Conservation (phyloP, 2,797 vertebrate genomes). For the Nyctibius grandis region DNA sequence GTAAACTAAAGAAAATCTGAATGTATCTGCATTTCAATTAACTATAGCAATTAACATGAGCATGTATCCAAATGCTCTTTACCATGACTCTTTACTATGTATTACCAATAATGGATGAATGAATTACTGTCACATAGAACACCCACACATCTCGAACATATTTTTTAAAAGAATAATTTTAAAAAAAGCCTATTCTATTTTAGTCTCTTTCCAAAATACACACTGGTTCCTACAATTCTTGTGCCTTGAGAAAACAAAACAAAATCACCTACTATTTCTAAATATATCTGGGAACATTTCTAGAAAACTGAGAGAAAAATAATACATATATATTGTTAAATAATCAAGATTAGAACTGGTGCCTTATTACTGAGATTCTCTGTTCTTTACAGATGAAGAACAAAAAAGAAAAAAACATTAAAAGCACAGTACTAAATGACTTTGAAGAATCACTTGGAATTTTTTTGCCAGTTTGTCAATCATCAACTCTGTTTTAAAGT, state of each 20-base stretch:
- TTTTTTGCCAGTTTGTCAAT: not conserved
- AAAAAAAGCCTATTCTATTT: not conserved
- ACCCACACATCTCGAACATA: not conserved
- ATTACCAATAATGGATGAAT: not conserved
- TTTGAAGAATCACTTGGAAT: not conserved
- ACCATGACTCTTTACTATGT: not conserved
- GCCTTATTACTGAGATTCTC: not conserved
- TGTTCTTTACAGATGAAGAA: not conserved
- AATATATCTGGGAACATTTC: not conserved
- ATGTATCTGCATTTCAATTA: not conserved
- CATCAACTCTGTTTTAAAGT: not conserved
- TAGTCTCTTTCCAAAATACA: not conserved
- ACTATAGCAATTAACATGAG: not conserved
- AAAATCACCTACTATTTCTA: not conserved
- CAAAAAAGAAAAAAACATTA: not conserved
- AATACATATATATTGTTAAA: not conserved
- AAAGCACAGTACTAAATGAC: not conserved
- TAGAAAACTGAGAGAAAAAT: not conserved
- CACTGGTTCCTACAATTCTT: not conserved
- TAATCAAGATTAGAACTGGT: not conserved
- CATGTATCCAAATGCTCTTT: not conserved
- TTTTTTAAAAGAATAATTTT: not conserved
- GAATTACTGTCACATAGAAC: not conserved
- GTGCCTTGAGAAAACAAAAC: not conserved
- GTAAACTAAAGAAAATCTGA: not conserved